Percentiles rank a stretch among this genome's conserved stretches.
Conservation (phyloP, 2,888 invertebrate genomes). For the Carcina quercana region DNA sequence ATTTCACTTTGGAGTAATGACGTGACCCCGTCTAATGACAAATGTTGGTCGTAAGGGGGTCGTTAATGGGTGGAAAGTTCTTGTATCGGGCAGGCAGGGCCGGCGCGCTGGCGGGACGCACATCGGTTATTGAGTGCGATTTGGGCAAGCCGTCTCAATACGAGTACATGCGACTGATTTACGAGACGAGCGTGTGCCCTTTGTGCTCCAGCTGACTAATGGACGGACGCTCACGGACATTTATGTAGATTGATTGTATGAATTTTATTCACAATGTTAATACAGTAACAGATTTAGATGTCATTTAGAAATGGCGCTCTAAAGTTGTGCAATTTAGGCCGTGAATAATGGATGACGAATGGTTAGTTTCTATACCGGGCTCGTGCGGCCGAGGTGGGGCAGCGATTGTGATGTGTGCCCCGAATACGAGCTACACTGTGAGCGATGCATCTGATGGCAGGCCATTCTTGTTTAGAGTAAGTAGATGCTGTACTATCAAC, state of each 20-base stretch:
- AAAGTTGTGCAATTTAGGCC: slow-evolving; percentile 74
- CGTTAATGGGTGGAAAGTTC: slow-evolving; percentile 62
- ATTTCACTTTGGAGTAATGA: slow-evolving; percentile 31
- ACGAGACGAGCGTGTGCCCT: slow-evolving; percentile 73
- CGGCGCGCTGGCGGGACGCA: slow-evolving; percentile 16
- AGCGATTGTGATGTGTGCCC: slow-evolving; percentile 39
- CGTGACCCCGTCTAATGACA: slow-evolving; percentile 46
- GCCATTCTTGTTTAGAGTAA: slow-evolving; percentile 18
- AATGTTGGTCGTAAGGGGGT: slow-evolving; percentile 57
- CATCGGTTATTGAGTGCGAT: slow-evolving; percentile 63
- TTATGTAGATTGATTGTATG: slow-evolving; percentile 75
- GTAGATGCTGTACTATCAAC: no score
- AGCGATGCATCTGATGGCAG: slow-evolving; percentile 16
- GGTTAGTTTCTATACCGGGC: slow-evolving; percentile 56
- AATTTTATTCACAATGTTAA: slow-evolving; percentile 76
- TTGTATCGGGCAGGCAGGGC: slow-evolving; percentile 24
- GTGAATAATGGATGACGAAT: slow-evolving; percentile 74
- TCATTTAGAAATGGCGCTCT: slow-evolving; percentile 74
- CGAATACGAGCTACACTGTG: slow-evolving; percentile 33
- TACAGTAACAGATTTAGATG: slow-evolving; percentile 75
- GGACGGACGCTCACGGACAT: slow-evolving; percentile 74
- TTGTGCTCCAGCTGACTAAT: slow-evolving; percentile 71
- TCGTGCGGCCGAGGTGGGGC: slow-evolving; percentile 59
- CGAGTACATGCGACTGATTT: slow-evolving; percentile 67
- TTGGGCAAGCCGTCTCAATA: slow-evolving; percentile 68